phyloP scores from a whole-genome alignment of 2,113 vertebrate species.

The Meleagris gallopavo region DNA sequence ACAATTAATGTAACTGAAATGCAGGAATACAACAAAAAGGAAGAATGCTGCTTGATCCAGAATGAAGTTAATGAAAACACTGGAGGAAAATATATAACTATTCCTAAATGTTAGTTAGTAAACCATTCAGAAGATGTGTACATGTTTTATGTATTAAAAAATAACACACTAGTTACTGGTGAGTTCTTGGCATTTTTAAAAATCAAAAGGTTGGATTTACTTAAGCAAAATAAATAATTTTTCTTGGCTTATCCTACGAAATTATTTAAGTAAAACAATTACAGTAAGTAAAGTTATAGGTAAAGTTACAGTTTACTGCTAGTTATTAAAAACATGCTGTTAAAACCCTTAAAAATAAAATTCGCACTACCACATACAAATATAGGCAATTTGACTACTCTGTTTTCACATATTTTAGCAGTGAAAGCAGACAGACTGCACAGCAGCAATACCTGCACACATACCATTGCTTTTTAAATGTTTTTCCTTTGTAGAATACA shows the following conservation, averaged over 20 bases:
- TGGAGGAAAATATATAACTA: background rate
- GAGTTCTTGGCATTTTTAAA: background rate
- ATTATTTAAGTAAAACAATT: background rate
- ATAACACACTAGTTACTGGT: background rate
- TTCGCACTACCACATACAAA: background rate
- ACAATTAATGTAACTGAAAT: conserved; percentile 39
- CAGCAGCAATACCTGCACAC: background rate
- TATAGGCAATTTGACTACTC: background rate
- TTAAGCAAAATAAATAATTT: background rate
- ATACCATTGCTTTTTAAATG: background rate
- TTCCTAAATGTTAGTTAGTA: background rate
- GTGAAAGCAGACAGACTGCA: background rate
- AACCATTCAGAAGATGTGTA: background rate
- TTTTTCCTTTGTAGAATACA: background rate
- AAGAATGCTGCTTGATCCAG: background rate
- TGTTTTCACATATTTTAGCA: background rate
- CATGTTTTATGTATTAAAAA: background rate
- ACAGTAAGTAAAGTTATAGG: background rate
- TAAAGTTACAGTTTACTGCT: background rate
- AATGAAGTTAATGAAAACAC: background rate
- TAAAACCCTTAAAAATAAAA: background rate
- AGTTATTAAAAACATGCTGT: background rate
- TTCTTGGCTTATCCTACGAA: background rate
- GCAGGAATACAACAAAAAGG: background rate
- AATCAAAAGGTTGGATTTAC: background rate